Conservation (phyloP, 2,797 vertebrate genomes). For the Thamnophis elegans region DNA sequence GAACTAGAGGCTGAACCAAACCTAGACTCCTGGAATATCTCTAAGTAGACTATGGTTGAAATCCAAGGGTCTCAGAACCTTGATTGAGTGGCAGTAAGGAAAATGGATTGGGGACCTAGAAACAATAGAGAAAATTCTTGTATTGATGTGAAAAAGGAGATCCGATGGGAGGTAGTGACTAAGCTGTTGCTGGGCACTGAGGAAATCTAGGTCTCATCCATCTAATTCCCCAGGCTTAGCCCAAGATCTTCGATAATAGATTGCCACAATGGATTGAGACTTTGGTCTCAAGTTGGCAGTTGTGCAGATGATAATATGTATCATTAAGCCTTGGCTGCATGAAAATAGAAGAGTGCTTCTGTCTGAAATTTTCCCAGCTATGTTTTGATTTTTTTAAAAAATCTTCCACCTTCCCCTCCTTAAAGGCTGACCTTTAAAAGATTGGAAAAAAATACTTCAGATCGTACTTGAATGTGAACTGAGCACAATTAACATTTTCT, state of each 20-base stretch:
- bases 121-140: neutral
- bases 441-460: neutral
- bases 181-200: neutral
- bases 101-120: neutral
- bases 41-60: neutral
- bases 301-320: neutral
- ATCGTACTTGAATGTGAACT: neutral
- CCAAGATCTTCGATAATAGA: neutral
- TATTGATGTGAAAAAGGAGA: neutral
- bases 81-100: neutral
- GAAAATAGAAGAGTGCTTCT: neutral
- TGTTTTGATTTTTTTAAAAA: neutral
- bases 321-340: neutral
- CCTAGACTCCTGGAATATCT: neutral
- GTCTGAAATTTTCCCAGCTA: neutral
- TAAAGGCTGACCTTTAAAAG: neutral
- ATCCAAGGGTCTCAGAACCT: neutral
- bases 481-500: neutral
- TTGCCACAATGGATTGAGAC: neutral
- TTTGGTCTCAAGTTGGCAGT: neutral
- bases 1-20: neutral
- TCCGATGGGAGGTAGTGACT: neutral
- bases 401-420: neutral
- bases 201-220: neutral
- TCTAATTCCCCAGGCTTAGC: neutral